Evolutionary conservation across 2,888 invertebrate species (phyloP).

Genomic region (Scaptomyza flava): DNA sequence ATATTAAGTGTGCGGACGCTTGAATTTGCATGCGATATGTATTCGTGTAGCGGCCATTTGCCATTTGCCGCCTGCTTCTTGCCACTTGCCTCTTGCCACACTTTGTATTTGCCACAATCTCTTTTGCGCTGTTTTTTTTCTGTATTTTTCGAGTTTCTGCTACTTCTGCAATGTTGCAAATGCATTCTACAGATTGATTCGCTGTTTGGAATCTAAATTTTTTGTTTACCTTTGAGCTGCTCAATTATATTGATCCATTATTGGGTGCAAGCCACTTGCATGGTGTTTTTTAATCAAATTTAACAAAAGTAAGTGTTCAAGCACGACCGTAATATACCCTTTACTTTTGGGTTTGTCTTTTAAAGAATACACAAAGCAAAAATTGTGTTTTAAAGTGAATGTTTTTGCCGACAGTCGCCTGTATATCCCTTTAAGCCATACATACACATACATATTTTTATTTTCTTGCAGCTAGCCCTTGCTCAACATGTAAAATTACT

Average conservation of each 20-base stretch:
- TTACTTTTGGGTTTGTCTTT: neutral
- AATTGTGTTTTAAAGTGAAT: too few relatives aligned
- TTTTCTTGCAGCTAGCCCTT: too few relatives aligned
- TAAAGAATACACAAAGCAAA: neutral
- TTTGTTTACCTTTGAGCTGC: slow-evolving; percentile 17
- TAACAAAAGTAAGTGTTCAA: neutral
- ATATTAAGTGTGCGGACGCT: slow-evolving; percentile 77
- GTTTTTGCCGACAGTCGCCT: too few relatives aligned
- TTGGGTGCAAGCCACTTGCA: neutral
- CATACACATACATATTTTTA: too few relatives aligned
- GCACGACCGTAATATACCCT: neutral
- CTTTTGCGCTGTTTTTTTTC: slow-evolving; percentile 16
- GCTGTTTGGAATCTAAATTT: slow-evolving; percentile 21
- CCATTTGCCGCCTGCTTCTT: slow-evolving; percentile 6
- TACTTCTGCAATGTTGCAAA: neutral
- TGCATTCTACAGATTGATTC: slow-evolving; percentile 51
- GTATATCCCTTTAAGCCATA: too few relatives aligned
- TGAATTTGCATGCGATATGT: slow-evolving; percentile 71
- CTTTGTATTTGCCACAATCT: slow-evolving; percentile 24
- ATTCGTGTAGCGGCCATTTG: slow-evolving; percentile 47
- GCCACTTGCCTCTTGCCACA: slow-evolving; percentile 21
- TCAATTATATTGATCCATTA: slow-evolving; percentile 29
- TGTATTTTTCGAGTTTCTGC: neutral
- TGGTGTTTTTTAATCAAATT: neutral
- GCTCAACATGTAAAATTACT: slow-evolving; percentile 4